Conservation (phyloP, 2,888 invertebrate genomes). For the Criorhina ranunculi region DNA sequence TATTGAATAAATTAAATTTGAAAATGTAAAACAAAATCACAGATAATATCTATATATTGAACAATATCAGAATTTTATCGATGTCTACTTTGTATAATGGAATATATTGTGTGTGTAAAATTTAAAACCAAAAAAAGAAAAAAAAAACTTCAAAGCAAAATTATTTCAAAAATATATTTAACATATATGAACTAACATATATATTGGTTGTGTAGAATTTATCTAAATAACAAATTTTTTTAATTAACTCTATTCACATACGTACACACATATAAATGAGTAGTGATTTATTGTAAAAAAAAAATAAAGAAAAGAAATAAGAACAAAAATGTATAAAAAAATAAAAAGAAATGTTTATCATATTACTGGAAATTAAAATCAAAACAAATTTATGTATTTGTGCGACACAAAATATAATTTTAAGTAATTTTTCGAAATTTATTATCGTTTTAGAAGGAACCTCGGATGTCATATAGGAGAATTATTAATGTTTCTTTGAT, state of each 20-base stretch:
- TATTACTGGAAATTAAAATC: constrained; percentile 16
- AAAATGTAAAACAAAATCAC: constrained; percentile 22
- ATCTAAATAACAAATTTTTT: constrained; percentile 34
- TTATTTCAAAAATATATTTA: constrained; percentile 73
- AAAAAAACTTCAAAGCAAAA: constrained; percentile 48
- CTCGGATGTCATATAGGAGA: neutral
- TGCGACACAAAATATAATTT: constrained; percentile 4
- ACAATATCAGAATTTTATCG: constrained; percentile 71
- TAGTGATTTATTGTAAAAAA: constrained; percentile 32
- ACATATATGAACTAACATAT: constrained; percentile 67
- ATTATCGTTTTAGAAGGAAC: neutral
- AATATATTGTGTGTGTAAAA: constrained; percentile 69
- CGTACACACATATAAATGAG: constrained; percentile 38
- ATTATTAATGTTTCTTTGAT: neutral
- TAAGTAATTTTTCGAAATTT: neutral
- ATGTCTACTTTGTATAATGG: constrained; percentile 73
- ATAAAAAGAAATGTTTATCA: constrained; percentile 10
- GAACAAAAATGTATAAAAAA: neutral
- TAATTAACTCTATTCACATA: constrained; percentile 57
- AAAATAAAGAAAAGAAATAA: constrained; percentile 2
- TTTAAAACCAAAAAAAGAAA: constrained; percentile 33
- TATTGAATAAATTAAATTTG: constrained; percentile 61
- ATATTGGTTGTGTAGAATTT: constrained; percentile 73
- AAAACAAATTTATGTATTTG: constrained; percentile 14
- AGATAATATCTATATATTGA: constrained; percentile 46